phyloP scores from a whole-genome alignment of 2,888 invertebrate genomes.

The Dicranocentrus wangi region DNA sequence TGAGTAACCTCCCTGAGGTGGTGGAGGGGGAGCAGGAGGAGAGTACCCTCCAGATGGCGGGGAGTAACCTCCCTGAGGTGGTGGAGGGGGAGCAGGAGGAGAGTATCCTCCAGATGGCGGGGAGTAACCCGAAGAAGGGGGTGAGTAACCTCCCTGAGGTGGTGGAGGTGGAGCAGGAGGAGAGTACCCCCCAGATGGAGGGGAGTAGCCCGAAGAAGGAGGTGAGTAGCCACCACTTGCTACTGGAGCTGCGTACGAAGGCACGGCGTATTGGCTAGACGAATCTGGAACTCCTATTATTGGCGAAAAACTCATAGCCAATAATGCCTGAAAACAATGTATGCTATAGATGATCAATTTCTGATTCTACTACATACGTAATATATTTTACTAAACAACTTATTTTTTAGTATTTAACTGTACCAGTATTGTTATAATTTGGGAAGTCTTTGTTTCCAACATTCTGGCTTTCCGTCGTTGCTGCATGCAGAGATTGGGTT shows the following conservation, averaged over 20 bases:
- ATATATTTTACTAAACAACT: neutral
- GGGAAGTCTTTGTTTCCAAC: too few species aligned
- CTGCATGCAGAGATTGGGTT: too few species aligned
- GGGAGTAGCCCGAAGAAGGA: neutral
- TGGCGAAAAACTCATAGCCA: neutral
- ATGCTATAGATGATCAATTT: too few species aligned
- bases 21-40: constrained; percentile 23
- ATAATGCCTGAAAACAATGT: neutral
- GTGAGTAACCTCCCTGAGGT: too few species aligned
- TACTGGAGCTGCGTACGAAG: neutral
- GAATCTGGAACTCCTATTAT: neutral
- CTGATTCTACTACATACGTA: too few species aligned
- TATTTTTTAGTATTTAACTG: neutral
- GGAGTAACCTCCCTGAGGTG: too few species aligned
- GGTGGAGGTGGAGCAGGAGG: constrained; percentile 27
- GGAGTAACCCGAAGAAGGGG: neutral
- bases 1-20: too few species aligned
- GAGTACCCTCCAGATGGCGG: neutral
- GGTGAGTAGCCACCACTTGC: too few species aligned
- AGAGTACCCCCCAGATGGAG: constrained; percentile 5
- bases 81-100: constrained; percentile 28
- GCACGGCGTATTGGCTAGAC: neutral
- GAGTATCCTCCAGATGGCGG: constrained; percentile 14
- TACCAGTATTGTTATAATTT: too few species aligned
- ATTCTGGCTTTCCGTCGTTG: too few species aligned